Evolutionary conservation across 2,888 invertebrate genomes (phyloP).

Genomic region (Rhingia campestris): DNA sequence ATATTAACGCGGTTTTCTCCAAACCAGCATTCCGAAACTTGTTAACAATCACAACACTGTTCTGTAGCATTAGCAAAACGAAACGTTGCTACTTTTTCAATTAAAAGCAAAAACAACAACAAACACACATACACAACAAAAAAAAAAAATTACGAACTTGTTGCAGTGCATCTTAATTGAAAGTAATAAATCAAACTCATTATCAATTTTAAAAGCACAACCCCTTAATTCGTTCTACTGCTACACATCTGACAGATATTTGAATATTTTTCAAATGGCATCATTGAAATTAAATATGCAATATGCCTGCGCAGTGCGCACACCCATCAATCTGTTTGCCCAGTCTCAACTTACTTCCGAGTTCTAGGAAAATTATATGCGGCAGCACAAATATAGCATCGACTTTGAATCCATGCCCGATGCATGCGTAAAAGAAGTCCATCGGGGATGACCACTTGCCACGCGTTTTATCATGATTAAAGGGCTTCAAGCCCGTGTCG

Average conservation of each 20-base stretch:
- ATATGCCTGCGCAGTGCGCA: not conserved
- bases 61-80: not conserved
- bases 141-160: not conserved
- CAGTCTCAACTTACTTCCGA: slow-evolving; percentile 78
- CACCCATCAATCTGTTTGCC: not conserved
- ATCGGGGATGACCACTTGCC: slow-evolving; percentile 89
- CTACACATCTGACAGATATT: not conserved
- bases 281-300: not conserved
- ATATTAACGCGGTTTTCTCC: too few relatives aligned
- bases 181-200: slow-evolving; percentile 1
- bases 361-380: slow-evolving; percentile 76
- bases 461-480: slow-evolving; percentile 80
- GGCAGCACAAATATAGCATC: slow-evolving; percentile 91
- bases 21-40: not conserved
- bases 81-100: not conserved
- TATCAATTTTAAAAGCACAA: not conserved
- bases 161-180: not conserved
- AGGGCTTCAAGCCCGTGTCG: slow-evolving; percentile 79
- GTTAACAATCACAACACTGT: not conserved
- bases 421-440: slow-evolving; percentile 90
- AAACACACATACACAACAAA: not conserved
- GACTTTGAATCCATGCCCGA: slow-evolving; percentile 91
- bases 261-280: not conserved
- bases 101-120: not conserved
- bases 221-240: not conserved